These are phyloP conservation scores for Cyphomyrmex costatus DNA, from an alignment of 1,140 invertebrate genomes.

Conservation along the genomic window DNA sequence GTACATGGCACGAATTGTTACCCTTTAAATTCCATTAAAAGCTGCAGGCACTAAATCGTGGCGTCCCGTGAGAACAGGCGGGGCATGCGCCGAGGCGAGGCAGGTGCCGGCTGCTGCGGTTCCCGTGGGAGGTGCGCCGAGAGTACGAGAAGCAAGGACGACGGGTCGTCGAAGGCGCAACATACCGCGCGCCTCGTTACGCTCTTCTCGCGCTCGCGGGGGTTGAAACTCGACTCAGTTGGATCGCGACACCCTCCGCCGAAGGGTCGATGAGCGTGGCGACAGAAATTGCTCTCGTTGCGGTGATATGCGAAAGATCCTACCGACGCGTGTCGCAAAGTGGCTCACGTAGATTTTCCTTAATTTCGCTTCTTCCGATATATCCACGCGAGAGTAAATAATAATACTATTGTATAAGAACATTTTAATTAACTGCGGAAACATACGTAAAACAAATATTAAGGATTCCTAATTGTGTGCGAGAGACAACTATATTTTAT, in stretches of 20 bases:
- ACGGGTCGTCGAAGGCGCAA: slow-evolving; percentile 58
- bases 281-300: not conserved
- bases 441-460: not conserved
- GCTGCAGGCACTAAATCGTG: slow-evolving; percentile 56
- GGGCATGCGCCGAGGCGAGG: slow-evolving; percentile 41
- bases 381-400: not conserved
- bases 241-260: slow-evolving; percentile 49
- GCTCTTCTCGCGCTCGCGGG: slow-evolving; percentile 41
- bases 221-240: slow-evolving; percentile 59
- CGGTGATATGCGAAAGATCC: not conserved
- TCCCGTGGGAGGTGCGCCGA: slow-evolving; percentile 62
- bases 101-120: slow-evolving; percentile 51
- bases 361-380: not conserved
- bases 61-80: slow-evolving; percentile 26
- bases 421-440: not conserved
- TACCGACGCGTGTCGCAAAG: slow-evolving; percentile 8
- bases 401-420: not conserved
- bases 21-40: slow-evolving; percentile 62
- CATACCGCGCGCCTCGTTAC: slow-evolving; percentile 47
- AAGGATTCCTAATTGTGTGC: not conserved
- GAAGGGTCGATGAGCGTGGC: slow-evolving; percentile 43
- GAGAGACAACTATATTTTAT: not conserved
- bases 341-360: not conserved
- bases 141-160: slow-evolving; percentile 61
- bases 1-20: slow-evolving; percentile 51